phyloP scores from a whole-genome alignment of 1,140 invertebrate genomes.

The Penaeus chinensis region DNA sequence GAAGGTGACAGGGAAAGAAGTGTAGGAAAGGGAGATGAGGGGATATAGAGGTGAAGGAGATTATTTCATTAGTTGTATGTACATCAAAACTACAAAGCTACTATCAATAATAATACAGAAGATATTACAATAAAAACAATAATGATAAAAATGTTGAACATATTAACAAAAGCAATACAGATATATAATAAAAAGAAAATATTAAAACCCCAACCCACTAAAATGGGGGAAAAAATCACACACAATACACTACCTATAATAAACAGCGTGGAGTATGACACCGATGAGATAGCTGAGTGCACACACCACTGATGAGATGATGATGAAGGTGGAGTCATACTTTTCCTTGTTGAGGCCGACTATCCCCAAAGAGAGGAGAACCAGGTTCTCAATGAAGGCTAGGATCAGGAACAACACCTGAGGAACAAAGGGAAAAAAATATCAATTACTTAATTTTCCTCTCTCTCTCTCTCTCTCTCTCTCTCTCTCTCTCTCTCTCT shows the following conservation, averaged over 20 bases:
- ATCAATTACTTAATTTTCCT: background rate
- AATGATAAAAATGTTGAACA: too few relatives aligned
- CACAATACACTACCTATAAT: conserved; percentile 43
- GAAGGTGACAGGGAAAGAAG: too few relatives aligned
- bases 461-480: too few relatives aligned
- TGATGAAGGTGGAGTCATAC: conserved; percentile 60
- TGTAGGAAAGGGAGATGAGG: too few relatives aligned
- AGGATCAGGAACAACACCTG: conserved; percentile 60
- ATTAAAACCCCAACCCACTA: background rate
- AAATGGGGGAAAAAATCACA: background rate
- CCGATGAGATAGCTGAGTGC: conserved; percentile 60
- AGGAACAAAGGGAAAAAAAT: background rate
- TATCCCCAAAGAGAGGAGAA: conserved; percentile 51
- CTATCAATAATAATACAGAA: too few relatives aligned
- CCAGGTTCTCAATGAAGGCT: conserved; percentile 62
- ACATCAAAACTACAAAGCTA: too few relatives aligned
- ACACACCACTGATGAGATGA: conserved; percentile 52
- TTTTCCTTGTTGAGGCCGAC: conserved; percentile 48
- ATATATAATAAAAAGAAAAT: too few relatives aligned
- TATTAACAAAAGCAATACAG: too few relatives aligned
- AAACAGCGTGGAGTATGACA: conserved; percentile 58
- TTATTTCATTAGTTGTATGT: too few relatives aligned
- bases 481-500: too few relatives aligned
- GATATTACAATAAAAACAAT: too few relatives aligned
- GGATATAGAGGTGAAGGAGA: too few relatives aligned